Evolutionary conservation across 2,113 vertebrate genomes (phyloP), one percentile per base, ranked within the genome.

Genomic region (Garra rufa): DNA sequence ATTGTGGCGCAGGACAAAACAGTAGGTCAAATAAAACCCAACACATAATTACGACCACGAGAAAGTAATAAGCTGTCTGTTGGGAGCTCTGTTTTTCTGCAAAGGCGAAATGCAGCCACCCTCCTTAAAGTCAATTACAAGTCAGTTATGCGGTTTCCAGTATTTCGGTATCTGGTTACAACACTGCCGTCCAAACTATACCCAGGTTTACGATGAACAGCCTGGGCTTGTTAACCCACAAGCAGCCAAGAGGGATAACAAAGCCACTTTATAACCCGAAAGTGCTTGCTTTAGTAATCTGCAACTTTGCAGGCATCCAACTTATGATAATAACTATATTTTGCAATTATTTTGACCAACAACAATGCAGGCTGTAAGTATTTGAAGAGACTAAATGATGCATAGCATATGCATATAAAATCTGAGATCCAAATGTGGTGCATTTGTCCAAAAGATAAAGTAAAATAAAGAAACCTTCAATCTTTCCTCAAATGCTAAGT

Each of bases 51-150:
- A 85, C 46, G 30, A 82, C 70, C 83, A 85, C 71, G 83, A 76
- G 81, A 84, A 86, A 85, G 88, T 79, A 81, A 83, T 78, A 84
- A 85, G 85, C 70, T 61, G 63, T 70, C 83, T 82, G 84, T 28
- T 83, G 71, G 57, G 69, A 74, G 78, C 57, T 85, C 71, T 81
- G 83, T 73, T 79, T 82, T 82, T 63, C 34, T 80, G 85, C 10
- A 73, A 55, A 57, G n/a, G 83, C 21, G 19, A 84, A 77, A 84
- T 21, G 44, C 82, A 84, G 82, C 30, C 61, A 71, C 76, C 83
- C 83, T 79, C 76, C 83, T 84, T 69, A 84, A 84, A 84, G 83
- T 84, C 83, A 71, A 84, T 84, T 84, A 84, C 83, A 78, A 84
- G 74, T 71, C 63, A 84, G 46, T 84, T 84, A 70, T 78, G 75